phyloP scores from a whole-genome alignment of 2,797 vertebrate species.

The Manis pentadactyla region DNA sequence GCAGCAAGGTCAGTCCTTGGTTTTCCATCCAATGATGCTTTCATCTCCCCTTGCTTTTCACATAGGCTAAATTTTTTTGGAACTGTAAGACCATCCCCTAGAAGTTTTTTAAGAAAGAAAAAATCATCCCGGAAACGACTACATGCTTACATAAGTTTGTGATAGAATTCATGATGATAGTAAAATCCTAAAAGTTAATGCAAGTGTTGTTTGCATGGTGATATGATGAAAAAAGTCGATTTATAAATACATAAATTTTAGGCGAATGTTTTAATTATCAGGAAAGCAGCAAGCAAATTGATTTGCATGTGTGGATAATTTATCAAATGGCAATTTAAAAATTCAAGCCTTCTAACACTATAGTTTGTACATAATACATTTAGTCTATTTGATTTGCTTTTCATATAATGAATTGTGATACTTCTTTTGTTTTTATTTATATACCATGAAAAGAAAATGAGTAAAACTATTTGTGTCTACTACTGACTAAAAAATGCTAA shows the following conservation, averaged over 20 bases:
- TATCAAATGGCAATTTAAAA: conserved; percentile 1
- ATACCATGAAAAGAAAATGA: conserved; percentile 11
- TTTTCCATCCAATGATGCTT: conserved; percentile 64
- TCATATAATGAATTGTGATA: neutral
- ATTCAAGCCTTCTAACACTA: neutral
- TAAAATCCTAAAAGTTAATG: conserved; percentile 22
- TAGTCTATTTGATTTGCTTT: neutral
- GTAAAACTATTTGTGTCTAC: neutral
- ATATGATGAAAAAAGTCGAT: conserved; percentile 5
- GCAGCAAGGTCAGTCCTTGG: conserved; percentile 71
- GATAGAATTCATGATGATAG: neutral
- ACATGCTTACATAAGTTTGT: neutral
- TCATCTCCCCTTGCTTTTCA: conserved; percentile 74
- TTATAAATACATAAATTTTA: neutral
- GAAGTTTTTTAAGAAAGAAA: neutral
- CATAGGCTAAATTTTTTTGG: conserved; percentile 71
- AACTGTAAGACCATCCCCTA: conserved; percentile 80
- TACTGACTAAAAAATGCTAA: neutral
- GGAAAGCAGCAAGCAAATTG: neutral
- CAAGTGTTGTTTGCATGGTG: neutral
- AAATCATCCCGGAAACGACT: neutral
- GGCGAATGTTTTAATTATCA: neutral
- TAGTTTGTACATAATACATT: neutral
- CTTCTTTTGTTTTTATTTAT: neutral
- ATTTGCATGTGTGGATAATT: neutral